Evolutionary conservation across 2,113 vertebrate species (phyloP), one percentile per base, ranked within the genome.

Genomic region (Chlorodrepanis virens): DNA sequence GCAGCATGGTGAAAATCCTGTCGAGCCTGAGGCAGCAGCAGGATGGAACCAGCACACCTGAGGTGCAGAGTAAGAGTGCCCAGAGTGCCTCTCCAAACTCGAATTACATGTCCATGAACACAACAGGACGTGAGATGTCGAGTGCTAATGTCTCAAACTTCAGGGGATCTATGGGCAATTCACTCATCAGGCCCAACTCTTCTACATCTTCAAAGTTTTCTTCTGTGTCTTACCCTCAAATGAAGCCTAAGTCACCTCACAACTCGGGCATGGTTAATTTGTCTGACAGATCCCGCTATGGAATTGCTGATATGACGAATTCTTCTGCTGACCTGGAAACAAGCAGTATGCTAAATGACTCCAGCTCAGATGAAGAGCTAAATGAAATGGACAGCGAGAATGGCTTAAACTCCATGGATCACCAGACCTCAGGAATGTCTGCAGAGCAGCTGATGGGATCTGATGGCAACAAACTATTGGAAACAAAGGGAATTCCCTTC

Each of bases 401-500:
- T 94, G 98, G 99, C 61, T 98, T 98, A 68, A 98, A 98, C 92
- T 98, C 98, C 29, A 94, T 99, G 97, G 98, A 98, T 97, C 98
- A 98, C 97, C 98, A 98, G 97, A 97, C 98, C 44, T 98, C 98
- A 60, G 99, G 98, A 96, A 94, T 98, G 94, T 98, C 98, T 75
- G 98, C 98, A 60, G 99, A 99, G 96, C 98, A 99, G 94, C 98
- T 99, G 92, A 98, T 99, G 98, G 98, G 98, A 83, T 99, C 99
- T 33, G 99, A 99, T 74, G 99, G 99, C 97, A 99, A 99, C 96
- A 99, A 99, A 96, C 97, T 99, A 67, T 95, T 99, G 96, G 99
- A 99, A 97, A 99, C 99, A 63, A 99, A 99, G 97, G 99, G 99
- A 83, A 99, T 99, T 96, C 99, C 99, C 0, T 99, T 99, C 94